Conservation (phyloP, 2,888 invertebrate genomes). For the Anoncus sp. region DNA sequence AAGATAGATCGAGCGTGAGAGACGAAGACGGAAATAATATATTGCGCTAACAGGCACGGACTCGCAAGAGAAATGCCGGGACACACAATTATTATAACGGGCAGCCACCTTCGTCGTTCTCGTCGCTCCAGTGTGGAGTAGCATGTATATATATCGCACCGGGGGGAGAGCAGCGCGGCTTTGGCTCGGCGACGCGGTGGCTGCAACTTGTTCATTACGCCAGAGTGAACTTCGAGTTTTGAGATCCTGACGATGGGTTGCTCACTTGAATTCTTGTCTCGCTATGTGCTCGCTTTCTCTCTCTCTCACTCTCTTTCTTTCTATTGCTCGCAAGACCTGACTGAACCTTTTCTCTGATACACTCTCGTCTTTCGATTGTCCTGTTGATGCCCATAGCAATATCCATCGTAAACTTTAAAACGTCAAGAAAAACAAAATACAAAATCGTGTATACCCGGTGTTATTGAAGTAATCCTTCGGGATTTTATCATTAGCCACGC, state of each 20-base stretch:
- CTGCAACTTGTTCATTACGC: slow-evolving; percentile 76
- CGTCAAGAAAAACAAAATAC: neutral
- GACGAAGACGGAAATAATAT: slow-evolving; percentile 52
- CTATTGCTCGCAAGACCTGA: slow-evolving; percentile 2
- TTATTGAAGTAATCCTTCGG: too few species aligned
- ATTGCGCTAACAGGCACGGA: slow-evolving; percentile 49
- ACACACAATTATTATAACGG: slow-evolving; percentile 73
- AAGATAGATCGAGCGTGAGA: slow-evolving; percentile 34
- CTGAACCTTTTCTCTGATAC: slow-evolving; percentile 37
- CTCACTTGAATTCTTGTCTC: slow-evolving; percentile 44
- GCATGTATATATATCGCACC: slow-evolving; percentile 27
- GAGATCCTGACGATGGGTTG: slow-evolving; percentile 49
- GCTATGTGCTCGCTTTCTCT: neutral
- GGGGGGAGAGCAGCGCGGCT: slow-evolving; percentile 35
- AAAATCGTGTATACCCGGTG: neutral
- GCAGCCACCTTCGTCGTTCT: slow-evolving; percentile 56
- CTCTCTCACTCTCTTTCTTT: slow-evolving; percentile 7
- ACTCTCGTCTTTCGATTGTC: slow-evolving; percentile 20
- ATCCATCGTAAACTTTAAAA: neutral
- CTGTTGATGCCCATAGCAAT: neutral
- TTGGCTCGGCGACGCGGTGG: slow-evolving; percentile 53
- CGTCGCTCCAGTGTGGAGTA: slow-evolving; percentile 18
- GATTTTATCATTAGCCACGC: too few species aligned
- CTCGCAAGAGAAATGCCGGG: slow-evolving; percentile 64
- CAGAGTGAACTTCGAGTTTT: slow-evolving; percentile 69